Evolutionary conservation across 2,797 vertebrate genomes (phyloP).

Genomic region (Acanthurus tractus): DNA sequence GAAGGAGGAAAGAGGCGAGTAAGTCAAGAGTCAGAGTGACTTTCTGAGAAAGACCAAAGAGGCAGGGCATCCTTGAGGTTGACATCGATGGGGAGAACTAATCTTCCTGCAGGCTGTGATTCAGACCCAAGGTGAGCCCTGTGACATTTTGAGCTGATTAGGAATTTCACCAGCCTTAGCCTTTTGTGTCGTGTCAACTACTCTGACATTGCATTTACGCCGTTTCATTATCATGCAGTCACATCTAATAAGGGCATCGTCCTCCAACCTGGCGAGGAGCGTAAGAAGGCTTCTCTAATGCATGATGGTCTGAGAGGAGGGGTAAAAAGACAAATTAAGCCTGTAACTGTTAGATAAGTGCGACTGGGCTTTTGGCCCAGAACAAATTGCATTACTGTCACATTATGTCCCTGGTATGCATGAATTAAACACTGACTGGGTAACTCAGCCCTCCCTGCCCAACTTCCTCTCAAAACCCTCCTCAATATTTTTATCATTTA

Average conservation of each 20-base stretch:
- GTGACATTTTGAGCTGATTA: conserved; percentile 86
- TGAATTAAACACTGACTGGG: conserved; percentile 77
- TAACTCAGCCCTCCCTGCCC: conserved; percentile 50
- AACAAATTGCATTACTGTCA: conserved; percentile 85
- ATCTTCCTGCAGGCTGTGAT: conserved; percentile 68
- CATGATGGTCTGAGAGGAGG: conserved; percentile 61
- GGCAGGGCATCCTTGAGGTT: conserved; percentile 67
- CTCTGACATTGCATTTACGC: conserved; percentile 81
- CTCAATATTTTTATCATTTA: conserved; percentile 49
- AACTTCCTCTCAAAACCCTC: conserved; percentile 52
- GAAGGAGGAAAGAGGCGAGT: conserved; percentile 16
- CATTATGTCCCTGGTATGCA: conserved; percentile 81
- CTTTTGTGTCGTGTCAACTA: conserved; percentile 80
- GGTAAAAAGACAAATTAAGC: conserved; percentile 71
- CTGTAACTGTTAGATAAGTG: conserved; percentile 79
- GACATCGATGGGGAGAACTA: conserved; percentile 68
- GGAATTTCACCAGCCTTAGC: conserved; percentile 79
- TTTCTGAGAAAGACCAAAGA: conserved; percentile 53
- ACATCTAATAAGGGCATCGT: conserved; percentile 79
- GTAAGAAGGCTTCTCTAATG: conserved; percentile 69
- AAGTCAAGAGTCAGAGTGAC: conserved; percentile 53
- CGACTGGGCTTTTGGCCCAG: conserved; percentile 80
- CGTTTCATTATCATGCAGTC: conserved; percentile 85
- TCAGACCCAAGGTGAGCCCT: conserved; percentile 76
- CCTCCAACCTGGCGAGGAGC: conserved; percentile 68